Evolutionary conservation across 2,888 invertebrate genomes (phyloP), one percentile per base, ranked within the genome.

Genomic region (Kuschelorhynchus macadamiae): DNA sequence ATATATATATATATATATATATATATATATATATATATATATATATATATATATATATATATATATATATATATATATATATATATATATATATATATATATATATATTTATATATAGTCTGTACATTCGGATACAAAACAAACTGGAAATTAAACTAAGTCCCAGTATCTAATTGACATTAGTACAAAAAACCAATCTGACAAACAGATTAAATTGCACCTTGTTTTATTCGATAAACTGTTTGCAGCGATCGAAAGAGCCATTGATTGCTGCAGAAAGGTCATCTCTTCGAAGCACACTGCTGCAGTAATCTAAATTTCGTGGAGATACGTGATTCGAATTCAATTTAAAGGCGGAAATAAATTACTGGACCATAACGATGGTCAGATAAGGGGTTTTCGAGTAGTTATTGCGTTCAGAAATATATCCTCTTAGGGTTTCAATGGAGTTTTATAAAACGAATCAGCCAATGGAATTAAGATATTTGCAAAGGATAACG

Each of bases 331-430:
- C 67, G 67, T 63, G 57, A 62, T 50, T 50, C 70, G 71, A 74
- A 77, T 77, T 76, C 78, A 77, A 78, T 78, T 78, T 76, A 71
- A 76, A 74, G 72, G 52, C 72, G 74, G 73, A 74, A 72, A 77
- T 77, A 78, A 78, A 77, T 78, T 76, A 77, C 73, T 72, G 30
- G 67, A 41, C 67, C 64, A 73, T 74, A 76, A 76, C 76, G 70
- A 73, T 72, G 75, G 76, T 76, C 77, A 76, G 76, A 77, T 75
- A 75, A 73, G 71, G 71, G 76, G 70, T 75, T 76, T 75, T 73
- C 67, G 66, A 72, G 74, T 69, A 75, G 72, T 77, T 76, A 76
- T 76, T 75, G 76, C 75, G 71, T 75, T 68, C 59, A 50, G 68
- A 67, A 63, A 67, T 61, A 57, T 62, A 56, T 50, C 61, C 67